Evolutionary conservation across 2,888 invertebrate genomes (phyloP).

Genomic region (Bombylius major): DNA sequence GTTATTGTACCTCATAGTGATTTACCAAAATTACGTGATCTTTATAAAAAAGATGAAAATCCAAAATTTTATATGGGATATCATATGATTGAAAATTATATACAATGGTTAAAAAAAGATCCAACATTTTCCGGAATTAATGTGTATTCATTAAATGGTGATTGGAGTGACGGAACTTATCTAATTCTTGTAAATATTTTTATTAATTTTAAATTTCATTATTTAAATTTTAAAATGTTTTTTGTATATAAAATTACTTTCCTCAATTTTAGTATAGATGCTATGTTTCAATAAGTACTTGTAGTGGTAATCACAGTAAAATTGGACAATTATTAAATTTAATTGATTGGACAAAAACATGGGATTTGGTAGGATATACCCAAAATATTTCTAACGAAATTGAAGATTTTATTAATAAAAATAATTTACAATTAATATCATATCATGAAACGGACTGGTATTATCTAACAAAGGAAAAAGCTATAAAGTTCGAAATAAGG

Average conservation of each 20-base stretch:
- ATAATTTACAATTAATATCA: background rate
- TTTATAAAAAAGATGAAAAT: slow-evolving; percentile 18
- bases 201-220: too few relatives aligned
- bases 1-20: slow-evolving; percentile 14
- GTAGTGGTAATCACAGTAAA: background rate
- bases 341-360: background rate
- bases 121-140: slow-evolving; percentile 20
- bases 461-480: slow-evolving; percentile 4
- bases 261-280: too few relatives aligned
- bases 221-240: too few relatives aligned
- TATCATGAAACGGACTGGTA: background rate
- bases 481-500: slow-evolving; percentile 1
- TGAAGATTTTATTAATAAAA: background rate
- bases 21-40: slow-evolving; percentile 18
- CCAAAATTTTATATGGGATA: slow-evolving; percentile 21
- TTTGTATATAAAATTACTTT: too few relatives aligned
- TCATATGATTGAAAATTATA: slow-evolving; percentile 23
- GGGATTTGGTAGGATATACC: slow-evolving; percentile 1
- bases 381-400: background rate
- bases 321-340: background rate
- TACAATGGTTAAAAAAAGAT: slow-evolving; percentile 18
- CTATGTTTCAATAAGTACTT: background rate
- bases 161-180: slow-evolving; percentile 30
- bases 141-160: slow-evolving; percentile 24
- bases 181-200: slow-evolving; percentile 16